Evolutionary conservation across 37 sponge, comb jelly and placozoan species (phyloP).

Genomic region (Geodia barretti): DNA sequence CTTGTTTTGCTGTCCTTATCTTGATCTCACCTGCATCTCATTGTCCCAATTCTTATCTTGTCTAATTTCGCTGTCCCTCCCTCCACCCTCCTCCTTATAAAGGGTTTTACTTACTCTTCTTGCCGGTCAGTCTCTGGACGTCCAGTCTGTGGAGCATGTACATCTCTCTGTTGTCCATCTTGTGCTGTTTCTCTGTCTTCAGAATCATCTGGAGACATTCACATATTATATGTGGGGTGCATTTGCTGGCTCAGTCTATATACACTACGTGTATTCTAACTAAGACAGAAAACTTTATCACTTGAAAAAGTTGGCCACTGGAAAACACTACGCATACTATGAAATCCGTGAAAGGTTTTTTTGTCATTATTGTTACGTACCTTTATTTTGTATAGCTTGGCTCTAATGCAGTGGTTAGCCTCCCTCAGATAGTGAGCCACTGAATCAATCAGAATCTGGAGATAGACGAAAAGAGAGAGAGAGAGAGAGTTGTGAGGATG

Average conservation of each 20-base stretch:
- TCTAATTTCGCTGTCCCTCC: too few species aligned
- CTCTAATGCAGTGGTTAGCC: slow-evolving; percentile 31
- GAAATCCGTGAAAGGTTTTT: too few species aligned
- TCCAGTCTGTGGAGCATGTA: slow-evolving; percentile 71
- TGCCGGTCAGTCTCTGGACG: slow-evolving; percentile 76
- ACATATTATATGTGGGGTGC: not conserved
- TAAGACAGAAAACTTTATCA: too few species aligned
- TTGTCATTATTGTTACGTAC: too few species aligned
- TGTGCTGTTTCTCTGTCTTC: slow-evolving; percentile 57
- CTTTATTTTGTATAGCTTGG: slow-evolving; percentile 67
- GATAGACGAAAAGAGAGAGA: too few species aligned
- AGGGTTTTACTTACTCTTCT: slow-evolving; percentile 34
- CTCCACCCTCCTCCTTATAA: too few species aligned
- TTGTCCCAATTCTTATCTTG: too few species aligned
- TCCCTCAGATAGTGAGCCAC: slow-evolving; percentile 58
- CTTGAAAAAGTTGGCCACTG: too few species aligned
- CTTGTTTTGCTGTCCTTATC: too few species aligned
- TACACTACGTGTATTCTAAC: too few species aligned
- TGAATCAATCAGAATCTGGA: slow-evolving; percentile 61
- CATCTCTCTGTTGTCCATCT: slow-evolving; percentile 39
- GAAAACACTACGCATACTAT: not conserved
- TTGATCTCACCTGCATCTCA: too few species aligned
- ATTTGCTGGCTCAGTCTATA: too few species aligned
- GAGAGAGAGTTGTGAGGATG: not conserved
- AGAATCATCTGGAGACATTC: slow-evolving; percentile 41